phyloP scores from a whole-genome alignment of 2,113 vertebrate species.

The Oxyruncus cristatus region DNA sequence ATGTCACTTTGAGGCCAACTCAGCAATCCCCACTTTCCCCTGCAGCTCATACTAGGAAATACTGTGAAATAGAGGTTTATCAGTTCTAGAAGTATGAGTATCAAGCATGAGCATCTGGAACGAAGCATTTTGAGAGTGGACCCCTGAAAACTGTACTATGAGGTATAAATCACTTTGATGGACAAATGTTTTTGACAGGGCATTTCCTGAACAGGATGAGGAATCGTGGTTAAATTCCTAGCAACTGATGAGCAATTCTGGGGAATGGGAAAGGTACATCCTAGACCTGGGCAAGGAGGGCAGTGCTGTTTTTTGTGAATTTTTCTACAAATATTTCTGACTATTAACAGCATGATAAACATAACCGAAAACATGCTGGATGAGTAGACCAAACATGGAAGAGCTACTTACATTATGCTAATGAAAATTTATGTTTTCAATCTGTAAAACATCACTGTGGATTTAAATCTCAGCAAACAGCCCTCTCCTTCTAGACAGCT shows the following conservation, averaged over 20 bases:
- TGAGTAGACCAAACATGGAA: neutral
- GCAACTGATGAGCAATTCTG: neutral
- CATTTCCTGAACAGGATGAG: slow-evolving; percentile 24
- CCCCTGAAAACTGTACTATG: neutral
- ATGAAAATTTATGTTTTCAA: neutral
- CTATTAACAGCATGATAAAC: neutral
- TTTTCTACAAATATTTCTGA: neutral
- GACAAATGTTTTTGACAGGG: neutral
- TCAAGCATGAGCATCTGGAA: neutral
- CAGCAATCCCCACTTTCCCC: neutral
- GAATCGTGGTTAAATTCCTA: neutral
- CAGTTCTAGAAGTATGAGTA: accelerated
- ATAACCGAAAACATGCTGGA: neutral
- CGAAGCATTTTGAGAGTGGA: neutral
- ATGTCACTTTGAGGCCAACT: neutral
- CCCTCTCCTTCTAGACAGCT: neutral
- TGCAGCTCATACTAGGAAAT: neutral
- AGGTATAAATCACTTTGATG: neutral
- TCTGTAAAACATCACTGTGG: neutral
- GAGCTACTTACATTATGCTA: neutral
- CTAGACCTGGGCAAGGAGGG: neutral
- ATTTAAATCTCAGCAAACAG: neutral
- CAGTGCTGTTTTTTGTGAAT: neutral
- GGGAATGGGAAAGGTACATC: neutral
- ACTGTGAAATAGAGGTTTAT: neutral